Conservation (phyloP, 2,888 invertebrate genomes). For the Ochropleura leucogaster region DNA sequence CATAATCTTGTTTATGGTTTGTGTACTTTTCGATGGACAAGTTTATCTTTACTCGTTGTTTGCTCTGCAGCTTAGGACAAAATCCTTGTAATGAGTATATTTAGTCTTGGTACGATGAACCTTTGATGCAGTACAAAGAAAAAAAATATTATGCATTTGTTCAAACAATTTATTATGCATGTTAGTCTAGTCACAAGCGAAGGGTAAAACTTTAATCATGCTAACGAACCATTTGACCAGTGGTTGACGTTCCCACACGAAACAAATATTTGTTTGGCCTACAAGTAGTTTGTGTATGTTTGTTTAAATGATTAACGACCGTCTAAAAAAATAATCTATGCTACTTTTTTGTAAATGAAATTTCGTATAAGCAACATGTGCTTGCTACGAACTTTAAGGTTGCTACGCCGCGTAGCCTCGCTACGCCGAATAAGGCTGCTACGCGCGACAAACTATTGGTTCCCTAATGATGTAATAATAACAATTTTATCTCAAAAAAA, state of each 20-base stretch:
- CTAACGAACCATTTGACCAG: background rate
- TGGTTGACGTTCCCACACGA: background rate
- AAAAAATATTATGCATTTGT: background rate
- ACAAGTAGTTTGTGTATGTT: background rate
- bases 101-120: background rate
- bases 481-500: background rate
- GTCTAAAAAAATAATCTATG: background rate
- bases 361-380: background rate
- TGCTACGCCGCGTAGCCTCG: slow-evolving; percentile 16
- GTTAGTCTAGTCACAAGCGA: background rate
- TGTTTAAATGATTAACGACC: background rate
- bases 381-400: slow-evolving; percentile 7
- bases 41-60: slow-evolving; percentile 23
- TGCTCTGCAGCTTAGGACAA: background rate
- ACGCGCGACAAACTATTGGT: background rate
- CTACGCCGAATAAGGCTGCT: slow-evolving; percentile 12
- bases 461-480: too few species aligned
- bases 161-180: background rate
- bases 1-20: slow-evolving; percentile 30
- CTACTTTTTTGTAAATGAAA: background rate
- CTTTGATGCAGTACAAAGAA: background rate
- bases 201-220: background rate
- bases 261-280: background rate
- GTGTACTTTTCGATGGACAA: slow-evolving; percentile 4
- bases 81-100: background rate